Percentiles rank a stretch among this genome's conserved stretches.
Conservation (phyloP, 2,888 invertebrate genomes). For the Drosophila prostipennis region DNA sequence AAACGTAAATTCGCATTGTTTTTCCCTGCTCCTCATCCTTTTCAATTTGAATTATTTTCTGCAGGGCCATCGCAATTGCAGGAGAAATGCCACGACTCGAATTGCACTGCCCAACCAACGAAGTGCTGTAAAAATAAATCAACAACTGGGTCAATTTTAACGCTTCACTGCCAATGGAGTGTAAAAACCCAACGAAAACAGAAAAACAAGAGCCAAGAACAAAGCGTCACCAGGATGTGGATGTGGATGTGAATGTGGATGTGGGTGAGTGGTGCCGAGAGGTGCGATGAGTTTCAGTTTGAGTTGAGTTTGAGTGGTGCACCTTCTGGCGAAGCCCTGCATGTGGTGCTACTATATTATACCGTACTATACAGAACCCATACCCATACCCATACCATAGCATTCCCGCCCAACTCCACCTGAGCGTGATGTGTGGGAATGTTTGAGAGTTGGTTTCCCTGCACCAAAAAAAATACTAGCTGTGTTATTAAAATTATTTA, state of each 20-base stretch:
- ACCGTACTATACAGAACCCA: no score
- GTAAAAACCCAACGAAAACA: constrained; percentile 41
- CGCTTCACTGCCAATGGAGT: constrained; percentile 69
- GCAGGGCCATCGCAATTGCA: constrained; percentile 2
- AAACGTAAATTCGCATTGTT: constrained; percentile 36
- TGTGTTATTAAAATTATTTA: no score
- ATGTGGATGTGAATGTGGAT: constrained; percentile 3
- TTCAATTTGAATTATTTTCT: constrained; percentile 12
- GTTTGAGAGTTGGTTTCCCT: constrained; percentile 19
- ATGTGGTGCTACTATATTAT: not conserved
- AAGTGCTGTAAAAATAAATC: constrained; percentile 66
- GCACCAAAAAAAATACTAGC: constrained; percentile 7
- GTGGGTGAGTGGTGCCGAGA: constrained; percentile 21
- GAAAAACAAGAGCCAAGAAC: constrained; percentile 26
- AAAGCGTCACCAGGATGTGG: constrained; percentile 37
- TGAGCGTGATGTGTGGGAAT: constrained; percentile 14
- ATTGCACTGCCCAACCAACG: constrained; percentile 1
- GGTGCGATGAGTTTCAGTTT: constrained; percentile 2
- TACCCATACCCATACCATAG: not conserved
- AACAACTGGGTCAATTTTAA: constrained; percentile 78
- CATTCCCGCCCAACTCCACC: constrained; percentile 14
- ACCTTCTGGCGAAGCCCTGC: constrained; percentile 31
- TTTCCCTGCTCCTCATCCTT: not conserved
- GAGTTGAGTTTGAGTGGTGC: constrained; percentile 7
- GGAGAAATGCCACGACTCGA: constrained; percentile 10